Percentiles rank a stretch among this genome's conserved stretches.
These are phyloP conservation scores for Chinchilla lanigera DNA, from an alignment of 2,113 vertebrate genomes.

Conservation along the genomic window DNA sequence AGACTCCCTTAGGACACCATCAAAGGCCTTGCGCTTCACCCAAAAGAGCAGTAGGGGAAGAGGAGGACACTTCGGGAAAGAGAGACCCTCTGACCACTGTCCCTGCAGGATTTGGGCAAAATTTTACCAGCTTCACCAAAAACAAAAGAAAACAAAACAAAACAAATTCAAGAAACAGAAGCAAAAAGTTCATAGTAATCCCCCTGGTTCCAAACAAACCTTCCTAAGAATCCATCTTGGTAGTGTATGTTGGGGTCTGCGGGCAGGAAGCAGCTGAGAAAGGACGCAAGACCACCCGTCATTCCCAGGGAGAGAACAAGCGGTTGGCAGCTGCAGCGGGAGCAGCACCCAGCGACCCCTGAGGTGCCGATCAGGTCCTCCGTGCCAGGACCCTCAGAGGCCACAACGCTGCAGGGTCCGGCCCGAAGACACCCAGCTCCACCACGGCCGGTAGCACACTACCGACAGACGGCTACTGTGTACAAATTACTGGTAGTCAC, in stretches of 20 bases:
- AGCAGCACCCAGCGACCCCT: background rate
- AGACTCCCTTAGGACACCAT: rapidly evolving
- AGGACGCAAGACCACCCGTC: background rate
- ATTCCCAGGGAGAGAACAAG: background rate
- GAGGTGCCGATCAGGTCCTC: background rate
- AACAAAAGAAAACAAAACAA: background rate
- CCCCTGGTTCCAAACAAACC: background rate
- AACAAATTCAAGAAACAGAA: constrained; percentile 29
- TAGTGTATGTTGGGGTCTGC: background rate
- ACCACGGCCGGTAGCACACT: rapidly evolving
- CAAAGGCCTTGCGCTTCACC: background rate
- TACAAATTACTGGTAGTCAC: background rate
- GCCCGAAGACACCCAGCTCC: background rate
- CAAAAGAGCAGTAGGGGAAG: background rate
- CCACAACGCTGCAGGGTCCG: rapidly evolving
- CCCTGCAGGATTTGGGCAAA: background rate
- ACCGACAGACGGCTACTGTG: background rate
- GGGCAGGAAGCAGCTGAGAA: background rate
- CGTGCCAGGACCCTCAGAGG: rapidly evolving
- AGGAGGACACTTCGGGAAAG: background rate
- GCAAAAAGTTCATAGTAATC: background rate
- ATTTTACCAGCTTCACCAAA: background rate
- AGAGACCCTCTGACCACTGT: background rate
- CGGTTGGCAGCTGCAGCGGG: background rate
- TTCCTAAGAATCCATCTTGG: background rate